phyloP scores from a whole-genome alignment of 2,888 invertebrate genomes.

The Ametastegia equiseti region DNA sequence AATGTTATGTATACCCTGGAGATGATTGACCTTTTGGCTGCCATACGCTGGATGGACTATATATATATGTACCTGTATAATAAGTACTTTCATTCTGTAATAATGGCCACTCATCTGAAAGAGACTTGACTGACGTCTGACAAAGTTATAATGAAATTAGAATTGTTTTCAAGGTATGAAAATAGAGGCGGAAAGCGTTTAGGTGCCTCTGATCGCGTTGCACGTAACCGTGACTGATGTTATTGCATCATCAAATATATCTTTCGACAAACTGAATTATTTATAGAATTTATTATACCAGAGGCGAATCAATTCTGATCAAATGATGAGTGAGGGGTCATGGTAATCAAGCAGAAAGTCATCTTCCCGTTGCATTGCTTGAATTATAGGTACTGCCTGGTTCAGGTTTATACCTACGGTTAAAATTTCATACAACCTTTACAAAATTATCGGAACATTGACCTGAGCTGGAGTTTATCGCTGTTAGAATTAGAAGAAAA shows the following conservation, averaged over 20 bases:
- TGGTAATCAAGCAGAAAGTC: slow-evolving; percentile 18
- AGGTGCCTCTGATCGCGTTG: neutral
- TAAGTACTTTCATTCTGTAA: slow-evolving; percentile 9
- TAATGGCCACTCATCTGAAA: slow-evolving; percentile 22
- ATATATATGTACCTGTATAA: neutral
- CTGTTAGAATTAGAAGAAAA: neutral
- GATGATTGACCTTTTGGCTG: slow-evolving; percentile 35
- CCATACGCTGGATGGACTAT: slow-evolving; percentile 1
- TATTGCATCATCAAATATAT: slow-evolving; percentile 19
- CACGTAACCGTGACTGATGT: neutral
- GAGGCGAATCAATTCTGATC: slow-evolving; percentile 28
- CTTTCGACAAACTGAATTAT: slow-evolving; percentile 30
- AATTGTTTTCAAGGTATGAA: slow-evolving; percentile 17
- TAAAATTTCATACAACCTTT: neutral
- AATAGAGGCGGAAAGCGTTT: slow-evolving; percentile 37
- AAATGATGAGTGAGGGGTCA: slow-evolving; percentile 14
- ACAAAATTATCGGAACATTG: neutral
- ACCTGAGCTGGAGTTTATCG: neutral
- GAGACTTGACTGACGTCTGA: slow-evolving; percentile 8
- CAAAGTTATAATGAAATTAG: slow-evolving; percentile 35
- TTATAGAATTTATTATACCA: slow-evolving; percentile 30
- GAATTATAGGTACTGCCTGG: slow-evolving; percentile 12
- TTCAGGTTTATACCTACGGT: neutral
- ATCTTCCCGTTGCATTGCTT: neutral
- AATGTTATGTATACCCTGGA: neutral